phyloP scores from a whole-genome alignment of 2,113 vertebrate genomes.

The Turnix velox region DNA sequence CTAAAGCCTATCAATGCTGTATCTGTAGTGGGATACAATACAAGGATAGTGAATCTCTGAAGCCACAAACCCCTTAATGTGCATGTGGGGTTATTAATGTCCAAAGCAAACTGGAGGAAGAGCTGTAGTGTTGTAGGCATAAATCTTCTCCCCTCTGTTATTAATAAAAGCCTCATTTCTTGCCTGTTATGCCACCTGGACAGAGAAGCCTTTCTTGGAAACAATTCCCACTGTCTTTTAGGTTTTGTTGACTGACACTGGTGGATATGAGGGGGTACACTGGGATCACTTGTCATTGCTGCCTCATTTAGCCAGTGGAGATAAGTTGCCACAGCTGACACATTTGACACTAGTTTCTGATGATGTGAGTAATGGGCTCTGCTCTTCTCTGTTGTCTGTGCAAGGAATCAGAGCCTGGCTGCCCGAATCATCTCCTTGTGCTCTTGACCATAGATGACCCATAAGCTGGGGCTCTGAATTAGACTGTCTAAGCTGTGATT shows the following conservation, averaged over 20 bases:
- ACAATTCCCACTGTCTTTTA: background rate
- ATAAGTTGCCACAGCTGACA: background rate
- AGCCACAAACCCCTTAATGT: background rate
- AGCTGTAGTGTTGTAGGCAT: background rate
- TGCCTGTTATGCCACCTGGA: background rate
- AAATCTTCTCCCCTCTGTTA: background rate
- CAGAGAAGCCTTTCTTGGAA: background rate
- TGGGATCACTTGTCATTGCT: background rate
- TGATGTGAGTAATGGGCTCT: background rate
- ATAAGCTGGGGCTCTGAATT: background rate
- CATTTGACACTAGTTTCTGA: background rate
- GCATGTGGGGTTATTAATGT: background rate
- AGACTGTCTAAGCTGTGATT: background rate
- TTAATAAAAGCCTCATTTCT: background rate
- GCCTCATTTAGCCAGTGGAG: background rate
- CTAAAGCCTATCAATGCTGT: background rate
- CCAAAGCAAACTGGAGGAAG: background rate
- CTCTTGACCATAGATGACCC: background rate
- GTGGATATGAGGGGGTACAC: background rate
- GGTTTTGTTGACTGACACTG: background rate
- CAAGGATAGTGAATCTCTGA: background rate
- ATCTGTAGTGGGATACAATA: background rate
- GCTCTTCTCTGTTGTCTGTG: background rate
- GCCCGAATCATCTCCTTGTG: background rate
- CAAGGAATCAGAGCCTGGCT: background rate